phyloP scores from a whole-genome alignment of 2,797 vertebrate genomes.

The Arctocebus calabarensis region DNA sequence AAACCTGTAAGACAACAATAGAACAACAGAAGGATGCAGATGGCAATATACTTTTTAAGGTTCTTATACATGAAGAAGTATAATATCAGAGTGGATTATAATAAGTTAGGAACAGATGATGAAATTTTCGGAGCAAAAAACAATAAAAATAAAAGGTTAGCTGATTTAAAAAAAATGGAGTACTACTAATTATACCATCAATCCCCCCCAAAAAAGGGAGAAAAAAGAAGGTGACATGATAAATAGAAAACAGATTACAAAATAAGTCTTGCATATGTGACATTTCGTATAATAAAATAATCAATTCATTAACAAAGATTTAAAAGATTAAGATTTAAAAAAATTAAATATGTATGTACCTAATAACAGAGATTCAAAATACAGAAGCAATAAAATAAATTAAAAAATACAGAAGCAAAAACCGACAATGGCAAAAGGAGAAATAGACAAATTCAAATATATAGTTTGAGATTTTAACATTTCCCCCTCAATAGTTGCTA shows the following conservation, averaged over 20 bases:
- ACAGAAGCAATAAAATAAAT: background rate
- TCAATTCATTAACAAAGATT: background rate
- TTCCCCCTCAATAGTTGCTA: background rate
- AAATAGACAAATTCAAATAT: background rate
- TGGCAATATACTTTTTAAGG: background rate
- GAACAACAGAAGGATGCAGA: background rate
- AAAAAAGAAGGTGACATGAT: background rate
- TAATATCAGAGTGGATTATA: background rate
- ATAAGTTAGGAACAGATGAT: background rate
- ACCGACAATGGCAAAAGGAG: background rate
- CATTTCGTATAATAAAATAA: conserved; percentile 18
- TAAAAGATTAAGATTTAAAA: background rate
- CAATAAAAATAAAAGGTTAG: background rate
- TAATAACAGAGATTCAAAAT: conserved; percentile 19
- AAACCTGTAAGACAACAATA: background rate
- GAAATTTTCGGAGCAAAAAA: background rate
- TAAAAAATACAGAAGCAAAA: background rate
- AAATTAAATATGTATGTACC: background rate
- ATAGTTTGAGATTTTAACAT: conserved; percentile 2
- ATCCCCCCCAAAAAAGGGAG: background rate
- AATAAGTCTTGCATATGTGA: background rate
- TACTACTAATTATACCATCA: background rate
- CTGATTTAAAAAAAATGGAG: background rate
- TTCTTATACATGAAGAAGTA: background rate
- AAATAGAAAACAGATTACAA: conserved; percentile 8